Evolutionary conservation across 1,140 invertebrate genomes (phyloP).

Genomic region (Radopholus similis): DNA sequence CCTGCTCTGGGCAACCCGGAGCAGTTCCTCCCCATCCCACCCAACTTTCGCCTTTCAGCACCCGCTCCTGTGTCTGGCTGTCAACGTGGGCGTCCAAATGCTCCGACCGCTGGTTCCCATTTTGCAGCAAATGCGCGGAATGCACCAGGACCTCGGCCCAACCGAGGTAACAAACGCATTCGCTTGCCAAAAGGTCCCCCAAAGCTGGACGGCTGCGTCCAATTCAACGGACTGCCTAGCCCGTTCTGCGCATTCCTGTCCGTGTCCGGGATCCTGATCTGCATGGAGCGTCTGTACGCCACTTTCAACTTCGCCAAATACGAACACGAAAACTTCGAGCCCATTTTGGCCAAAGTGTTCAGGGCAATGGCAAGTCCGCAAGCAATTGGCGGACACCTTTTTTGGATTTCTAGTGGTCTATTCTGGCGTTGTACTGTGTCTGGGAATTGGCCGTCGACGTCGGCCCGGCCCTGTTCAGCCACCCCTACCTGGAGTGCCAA

Average conservation of each 20-base stretch:
- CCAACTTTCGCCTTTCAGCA: too few relatives aligned
- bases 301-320: conserved; percentile 12
- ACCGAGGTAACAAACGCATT: too few relatives aligned
- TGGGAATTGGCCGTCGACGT: not conserved
- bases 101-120: too few relatives aligned
- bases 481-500: not conserved
- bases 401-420: not conserved
- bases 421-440: not conserved
- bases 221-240: too few relatives aligned
- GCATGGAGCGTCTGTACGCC: conserved; percentile 9
- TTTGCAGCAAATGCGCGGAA: too few relatives aligned
- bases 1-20: too few relatives aligned
- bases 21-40: too few relatives aligned
- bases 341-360: not conserved
- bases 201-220: too few relatives aligned
- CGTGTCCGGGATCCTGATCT: not conserved
- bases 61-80: too few relatives aligned
- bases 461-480: not conserved
- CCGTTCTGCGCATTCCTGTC: not conserved
- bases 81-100: too few relatives aligned
- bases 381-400: not conserved
- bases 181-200: too few relatives aligned
- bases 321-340: not conserved
- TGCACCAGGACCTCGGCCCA: too few relatives aligned
- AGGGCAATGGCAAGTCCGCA: not conserved